Conservation (phyloP, 2,888 invertebrate genomes). For the Taenaris catops region DNA sequence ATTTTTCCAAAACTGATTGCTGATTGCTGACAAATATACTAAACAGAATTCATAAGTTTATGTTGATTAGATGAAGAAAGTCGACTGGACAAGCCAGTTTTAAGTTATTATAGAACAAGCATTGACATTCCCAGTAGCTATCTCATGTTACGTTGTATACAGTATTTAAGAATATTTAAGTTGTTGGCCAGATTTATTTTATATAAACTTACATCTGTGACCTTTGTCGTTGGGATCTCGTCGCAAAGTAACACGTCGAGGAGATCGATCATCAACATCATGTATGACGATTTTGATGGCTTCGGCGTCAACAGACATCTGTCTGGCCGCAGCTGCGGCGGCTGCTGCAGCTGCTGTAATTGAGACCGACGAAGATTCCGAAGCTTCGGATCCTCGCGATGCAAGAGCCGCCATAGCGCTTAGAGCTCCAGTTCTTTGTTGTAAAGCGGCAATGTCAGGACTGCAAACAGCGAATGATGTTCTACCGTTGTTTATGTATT, state of each 20-base stretch:
- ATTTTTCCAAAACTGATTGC: no score
- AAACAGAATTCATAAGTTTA: no score
- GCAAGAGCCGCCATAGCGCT: constrained; percentile 63
- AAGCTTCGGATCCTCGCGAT: constrained; percentile 52
- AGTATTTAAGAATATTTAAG: no score
- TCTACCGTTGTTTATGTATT: no score
- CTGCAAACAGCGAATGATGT: constrained; percentile 60
- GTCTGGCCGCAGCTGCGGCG: constrained; percentile 84
- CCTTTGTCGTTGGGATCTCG: constrained; percentile 91
- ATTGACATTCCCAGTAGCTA: no score
- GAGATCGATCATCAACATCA: constrained; percentile 91
- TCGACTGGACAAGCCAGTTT: no score
- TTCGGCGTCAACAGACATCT: constrained; percentile 94
- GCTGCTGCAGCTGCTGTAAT: constrained; percentile 66
- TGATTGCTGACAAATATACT: no score
- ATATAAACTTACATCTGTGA: constrained; percentile 87
- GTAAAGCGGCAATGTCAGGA: constrained; percentile 86
- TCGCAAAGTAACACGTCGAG: constrained; percentile 86
- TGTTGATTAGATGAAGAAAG: no score
- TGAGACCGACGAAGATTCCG: constrained; percentile 51
- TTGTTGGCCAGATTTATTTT: no score
- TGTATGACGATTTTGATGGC: constrained; percentile 96
- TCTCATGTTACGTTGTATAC: no score
- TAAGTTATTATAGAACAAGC: no score
- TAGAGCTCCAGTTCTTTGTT: constrained; percentile 79